These are phyloP conservation scores for Diploscapter pachys DNA, from an alignment of 1,140 invertebrate species.

Conservation along the genomic window DNA sequence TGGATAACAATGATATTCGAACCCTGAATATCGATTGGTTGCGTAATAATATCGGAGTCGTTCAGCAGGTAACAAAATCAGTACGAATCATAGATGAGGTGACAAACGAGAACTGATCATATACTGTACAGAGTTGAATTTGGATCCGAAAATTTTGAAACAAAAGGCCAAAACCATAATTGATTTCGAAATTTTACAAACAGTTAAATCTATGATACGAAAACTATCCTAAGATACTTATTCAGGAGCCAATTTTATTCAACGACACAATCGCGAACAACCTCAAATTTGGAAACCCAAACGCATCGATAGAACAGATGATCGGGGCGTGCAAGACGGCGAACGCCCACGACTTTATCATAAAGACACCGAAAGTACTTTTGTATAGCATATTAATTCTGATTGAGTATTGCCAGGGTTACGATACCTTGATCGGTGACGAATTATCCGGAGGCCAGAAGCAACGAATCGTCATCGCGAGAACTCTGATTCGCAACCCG, in stretches of 20 bases:
- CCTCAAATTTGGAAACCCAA: conserved; percentile 26
- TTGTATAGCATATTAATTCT: no score
- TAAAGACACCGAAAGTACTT: conserved; percentile 50
- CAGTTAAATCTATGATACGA: no score
- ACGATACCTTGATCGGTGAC: conserved; percentile 57
- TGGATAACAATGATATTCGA: conserved; percentile 29
- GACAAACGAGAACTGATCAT: no score
- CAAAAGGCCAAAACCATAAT: no score
- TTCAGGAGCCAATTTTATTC: conserved; percentile 18
- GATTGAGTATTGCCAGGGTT: conserved; percentile 5
- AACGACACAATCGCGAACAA: conserved; percentile 34
- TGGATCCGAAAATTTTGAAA: no score
- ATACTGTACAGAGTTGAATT: no score
- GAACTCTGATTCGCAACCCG: conserved; percentile 58
- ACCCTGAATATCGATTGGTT: conserved; percentile 27
- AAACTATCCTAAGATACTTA: no score
- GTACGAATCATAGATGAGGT: no score
- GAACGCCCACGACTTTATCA: conserved; percentile 45
- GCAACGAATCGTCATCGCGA: conserved; percentile 45
- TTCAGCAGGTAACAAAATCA: conserved; percentile 11
- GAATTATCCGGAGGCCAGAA: conserved; percentile 61
- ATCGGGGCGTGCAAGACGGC: conserved; percentile 45
- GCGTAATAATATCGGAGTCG: conserved; percentile 25
- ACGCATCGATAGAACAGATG: conserved; percentile 52
- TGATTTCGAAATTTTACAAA: no score